Evolutionary conservation across 2,113 vertebrate species (phyloP).

Genomic region (Callopanchax toddi): DNA sequence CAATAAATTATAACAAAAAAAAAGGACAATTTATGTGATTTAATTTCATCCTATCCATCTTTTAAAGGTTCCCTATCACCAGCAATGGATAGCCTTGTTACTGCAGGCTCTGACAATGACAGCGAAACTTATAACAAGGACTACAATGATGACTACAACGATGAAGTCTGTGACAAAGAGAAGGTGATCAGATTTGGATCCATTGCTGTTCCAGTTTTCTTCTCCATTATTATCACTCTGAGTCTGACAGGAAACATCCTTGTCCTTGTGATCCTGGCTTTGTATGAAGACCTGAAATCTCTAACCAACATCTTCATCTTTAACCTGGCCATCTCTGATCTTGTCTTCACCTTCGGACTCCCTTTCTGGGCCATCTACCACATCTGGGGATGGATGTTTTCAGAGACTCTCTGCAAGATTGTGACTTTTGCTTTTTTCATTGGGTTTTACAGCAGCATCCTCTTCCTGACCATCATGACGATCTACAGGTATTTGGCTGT

Average conservation of each 20-base stretch:
- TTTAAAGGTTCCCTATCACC: neutral
- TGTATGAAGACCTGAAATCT: constrained; percentile 85
- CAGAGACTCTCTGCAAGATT: constrained; percentile 82
- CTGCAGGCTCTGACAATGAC: rapidly evolving
- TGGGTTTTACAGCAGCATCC: constrained; percentile 88
- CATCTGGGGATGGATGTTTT: constrained; percentile 83
- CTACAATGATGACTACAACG: rapidly evolving
- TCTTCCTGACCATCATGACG: constrained; percentile 89
- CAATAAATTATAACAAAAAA: neutral
- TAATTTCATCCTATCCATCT: neutral
- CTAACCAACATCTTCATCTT: constrained; percentile 91
- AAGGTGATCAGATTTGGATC: constrained; percentile 63
- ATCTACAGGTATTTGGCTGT: constrained; percentile 85
- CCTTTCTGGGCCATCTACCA: constrained; percentile 85
- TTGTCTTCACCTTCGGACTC: constrained; percentile 85
- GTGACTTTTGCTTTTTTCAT: constrained; percentile 84
- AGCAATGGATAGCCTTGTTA: constrained; percentile 23
- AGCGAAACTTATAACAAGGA: neutral
- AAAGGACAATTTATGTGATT: neutral
- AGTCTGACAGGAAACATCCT: constrained; percentile 87
- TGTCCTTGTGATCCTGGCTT: constrained; percentile 85
- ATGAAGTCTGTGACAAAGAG: constrained; percentile 76
- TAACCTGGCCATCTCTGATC: constrained; percentile 89
- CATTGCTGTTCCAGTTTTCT: constrained; percentile 74
- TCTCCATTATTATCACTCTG: constrained; percentile 80